Base-by-base conservation (phyloP, 2,888 invertebrate genomes). In the Brachyopa scutellaris region DNA sequence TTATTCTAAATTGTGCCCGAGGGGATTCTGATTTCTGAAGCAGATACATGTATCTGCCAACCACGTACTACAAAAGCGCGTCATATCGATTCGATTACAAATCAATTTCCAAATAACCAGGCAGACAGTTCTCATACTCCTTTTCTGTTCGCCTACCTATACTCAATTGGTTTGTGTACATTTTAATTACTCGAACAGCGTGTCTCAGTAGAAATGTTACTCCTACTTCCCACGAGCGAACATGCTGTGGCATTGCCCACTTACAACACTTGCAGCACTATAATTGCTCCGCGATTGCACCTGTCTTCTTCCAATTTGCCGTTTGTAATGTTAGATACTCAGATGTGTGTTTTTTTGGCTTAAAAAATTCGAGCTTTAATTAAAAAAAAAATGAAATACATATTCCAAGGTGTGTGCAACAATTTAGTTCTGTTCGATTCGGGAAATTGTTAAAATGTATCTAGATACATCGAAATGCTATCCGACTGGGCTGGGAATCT, bases 401-500 rank as follows among this genome's bases (percentile, higher is more conserved):
- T n/a, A n/a, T n/a, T n/a, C n/a, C 67, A 76, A 69, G 45, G 53
- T 74, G 74, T 67, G 74, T 15, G 11, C 51, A 26, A 70, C 33
- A 33, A 40, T 57, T 23, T 26, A 57, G 64, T 21, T 26, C 26
- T 49, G 49, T 38, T 42, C 59, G 26, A 62, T 69, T 55, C 45
- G 31, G 57, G 59, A 66, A 38, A 49, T 47, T 26, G 8, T 36
- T 42, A 59, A 42, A 67, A 67, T 64, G 57, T 40, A 42, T 26
- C 66, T 15, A 36, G 36, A 55, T 23, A 51, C 11, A 33, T 17
- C 38, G 13, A n/a, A n/a, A 6, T 9, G n/a, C 51, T 15, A 26
- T n/a, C 69, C 33, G 55, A 42, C 55, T 69, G 74, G 62, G 26
- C 26, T 82, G 80, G 80, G 80, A 82, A 82, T 76, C 69, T 82